Evolutionary conservation across 2,113 vertebrate species (phyloP).

Genomic region (Antechinus stuartii): DNA sequence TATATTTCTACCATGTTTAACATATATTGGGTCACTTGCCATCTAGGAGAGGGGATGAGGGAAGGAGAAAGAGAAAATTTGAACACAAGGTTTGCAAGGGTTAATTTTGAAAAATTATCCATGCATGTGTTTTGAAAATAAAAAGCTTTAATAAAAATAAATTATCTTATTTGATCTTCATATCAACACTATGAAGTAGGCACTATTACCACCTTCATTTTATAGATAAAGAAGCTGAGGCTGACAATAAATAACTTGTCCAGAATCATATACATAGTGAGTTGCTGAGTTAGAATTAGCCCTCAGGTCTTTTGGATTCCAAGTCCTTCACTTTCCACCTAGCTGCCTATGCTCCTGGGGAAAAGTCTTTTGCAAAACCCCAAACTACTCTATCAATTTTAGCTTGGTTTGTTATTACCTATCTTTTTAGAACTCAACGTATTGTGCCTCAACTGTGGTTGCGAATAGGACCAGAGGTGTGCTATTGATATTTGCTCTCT

Average conservation of each 20-base stretch:
- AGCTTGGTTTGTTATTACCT: not conserved
- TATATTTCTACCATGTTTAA: too few relatives aligned
- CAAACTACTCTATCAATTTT: not conserved
- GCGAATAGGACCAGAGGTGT: not conserved
- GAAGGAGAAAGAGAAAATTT: too few relatives aligned
- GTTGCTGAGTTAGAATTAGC: too few relatives aligned
- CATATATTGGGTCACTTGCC: too few relatives aligned
- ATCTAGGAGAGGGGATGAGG: too few relatives aligned
- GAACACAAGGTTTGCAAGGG: too few relatives aligned
- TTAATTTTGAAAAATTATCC: too few relatives aligned
- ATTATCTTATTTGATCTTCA: not conserved
- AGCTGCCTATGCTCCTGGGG: not conserved
- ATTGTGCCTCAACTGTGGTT: not conserved
- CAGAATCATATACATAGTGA: accelerated
- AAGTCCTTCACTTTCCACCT: not conserved
- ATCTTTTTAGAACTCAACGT: not conserved
- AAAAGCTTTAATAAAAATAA: too few relatives aligned
- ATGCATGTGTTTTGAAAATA: too few relatives aligned
- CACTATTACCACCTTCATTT: accelerated
- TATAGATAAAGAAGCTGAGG: not conserved
- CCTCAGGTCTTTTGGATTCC: accelerated
- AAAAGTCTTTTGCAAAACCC: not conserved
- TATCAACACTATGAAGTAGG: not conserved
- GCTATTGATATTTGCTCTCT: not conserved
- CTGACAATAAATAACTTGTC: not conserved